Evolutionary conservation across 2,113 vertebrate genomes (phyloP).

Genomic region (Elaphurus davidianus): DNA sequence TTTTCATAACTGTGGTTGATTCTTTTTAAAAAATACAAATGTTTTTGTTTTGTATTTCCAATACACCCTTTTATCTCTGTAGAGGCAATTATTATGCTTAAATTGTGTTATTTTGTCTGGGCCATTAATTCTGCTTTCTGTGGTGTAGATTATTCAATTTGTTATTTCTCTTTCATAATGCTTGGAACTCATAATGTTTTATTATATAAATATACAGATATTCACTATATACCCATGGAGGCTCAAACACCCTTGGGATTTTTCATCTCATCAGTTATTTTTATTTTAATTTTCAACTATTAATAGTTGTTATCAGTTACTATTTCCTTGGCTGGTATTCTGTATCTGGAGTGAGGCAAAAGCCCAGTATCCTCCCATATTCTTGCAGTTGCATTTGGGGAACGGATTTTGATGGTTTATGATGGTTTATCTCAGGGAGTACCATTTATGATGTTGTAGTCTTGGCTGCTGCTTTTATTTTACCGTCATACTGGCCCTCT

Average conservation of each 20-base stretch:
- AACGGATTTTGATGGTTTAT: neutral
- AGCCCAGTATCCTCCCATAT: neutral
- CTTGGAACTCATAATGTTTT: neutral
- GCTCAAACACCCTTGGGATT: neutral
- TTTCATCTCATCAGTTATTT: neutral
- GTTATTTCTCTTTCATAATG: neutral
- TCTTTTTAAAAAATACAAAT: neutral
- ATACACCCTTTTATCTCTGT: neutral
- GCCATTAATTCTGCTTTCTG: conserved; percentile 12
- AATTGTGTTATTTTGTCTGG: neutral
- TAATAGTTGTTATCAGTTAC: neutral
- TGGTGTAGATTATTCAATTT: neutral
- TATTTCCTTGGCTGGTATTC: neutral
- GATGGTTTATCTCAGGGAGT: neutral
- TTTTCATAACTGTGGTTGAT: neutral
- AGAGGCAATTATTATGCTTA: conserved; percentile 2
- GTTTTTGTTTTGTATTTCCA: neutral
- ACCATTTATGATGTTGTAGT: neutral
- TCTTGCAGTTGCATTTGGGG: neutral
- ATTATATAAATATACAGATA: neutral
- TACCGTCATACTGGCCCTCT: neutral
- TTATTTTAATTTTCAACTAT: neutral
- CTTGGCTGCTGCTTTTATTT: neutral
- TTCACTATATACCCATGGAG: neutral
- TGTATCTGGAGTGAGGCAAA: neutral